phyloP scores from a whole-genome alignment of 2,888 invertebrate genomes.

The Drosophila greeni region DNA sequence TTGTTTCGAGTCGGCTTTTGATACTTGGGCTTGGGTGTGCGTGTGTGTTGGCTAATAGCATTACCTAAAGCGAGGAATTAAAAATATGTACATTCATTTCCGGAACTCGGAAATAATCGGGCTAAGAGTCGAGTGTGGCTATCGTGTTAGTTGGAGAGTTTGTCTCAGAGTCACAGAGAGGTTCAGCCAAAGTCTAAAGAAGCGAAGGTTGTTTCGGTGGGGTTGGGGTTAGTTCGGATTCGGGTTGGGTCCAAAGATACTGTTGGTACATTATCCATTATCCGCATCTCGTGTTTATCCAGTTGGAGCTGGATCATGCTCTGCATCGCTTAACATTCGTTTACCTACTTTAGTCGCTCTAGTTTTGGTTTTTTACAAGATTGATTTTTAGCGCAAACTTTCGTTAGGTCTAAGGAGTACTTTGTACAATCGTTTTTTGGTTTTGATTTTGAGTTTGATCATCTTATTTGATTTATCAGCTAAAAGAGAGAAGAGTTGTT shows the following conservation, averaged over 20 bases:
- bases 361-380: constrained; percentile 57
- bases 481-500: constrained; percentile 64
- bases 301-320: constrained; percentile 58
- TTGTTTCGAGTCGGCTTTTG: constrained; percentile 66
- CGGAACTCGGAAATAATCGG: constrained; percentile 24
- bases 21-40: constrained; percentile 76
- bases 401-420: constrained; percentile 41
- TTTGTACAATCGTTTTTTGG: constrained; percentile 48
- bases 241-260: constrained; percentile 38
- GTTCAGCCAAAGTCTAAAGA: constrained; percentile 70
- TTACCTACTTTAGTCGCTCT: constrained; percentile 65
- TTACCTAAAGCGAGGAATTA: constrained; percentile 31
- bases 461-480: constrained; percentile 53
- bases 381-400: constrained; percentile 46
- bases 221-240: constrained; percentile 16
- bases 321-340: constrained; percentile 46
- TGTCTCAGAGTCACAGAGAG: constrained; percentile 44
- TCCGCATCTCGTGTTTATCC: constrained; percentile 32
- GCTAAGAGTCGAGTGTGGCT: constrained; percentile 23
- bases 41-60: constrained; percentile 44
- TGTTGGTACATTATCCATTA: constrained; percentile 25
- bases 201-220: constrained; percentile 44
- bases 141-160: constrained; percentile 34
- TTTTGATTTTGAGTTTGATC: constrained; percentile 44
- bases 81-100: constrained; percentile 19